Evolutionary conservation across 2,888 invertebrate species (phyloP).

Genomic region (Drosophila meridiana): DNA sequence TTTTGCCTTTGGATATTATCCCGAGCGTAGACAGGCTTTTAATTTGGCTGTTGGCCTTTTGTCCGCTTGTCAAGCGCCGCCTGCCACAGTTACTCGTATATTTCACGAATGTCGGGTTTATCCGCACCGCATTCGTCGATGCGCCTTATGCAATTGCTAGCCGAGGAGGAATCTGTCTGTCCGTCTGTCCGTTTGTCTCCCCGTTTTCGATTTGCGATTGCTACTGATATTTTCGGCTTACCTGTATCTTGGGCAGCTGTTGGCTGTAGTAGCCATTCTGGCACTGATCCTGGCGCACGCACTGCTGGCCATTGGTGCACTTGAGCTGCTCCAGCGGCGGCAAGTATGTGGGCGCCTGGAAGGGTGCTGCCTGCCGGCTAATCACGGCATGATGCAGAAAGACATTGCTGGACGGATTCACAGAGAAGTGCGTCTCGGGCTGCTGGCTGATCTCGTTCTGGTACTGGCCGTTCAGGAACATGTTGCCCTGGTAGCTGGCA

Average conservation of each 20-base stretch:
- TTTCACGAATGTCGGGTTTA: constrained; percentile 54
- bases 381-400: constrained; percentile 83
- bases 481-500: constrained; percentile 76
- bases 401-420: constrained; percentile 76
- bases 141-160: constrained; percentile 69
- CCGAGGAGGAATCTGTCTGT: constrained; percentile 1
- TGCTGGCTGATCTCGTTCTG: constrained; percentile 75
- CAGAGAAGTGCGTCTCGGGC: constrained; percentile 67
- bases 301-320: constrained; percentile 81
- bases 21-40: constrained; percentile 62
- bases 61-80: constrained; percentile 48
- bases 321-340: constrained; percentile 80
- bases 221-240: constrained; percentile 37
- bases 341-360: constrained; percentile 81
- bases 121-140: constrained; percentile 56
- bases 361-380: constrained; percentile 82
- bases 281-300: constrained; percentile 81
- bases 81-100: constrained; percentile 55
- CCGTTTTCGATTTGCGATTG: background rate
- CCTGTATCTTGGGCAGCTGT: constrained; percentile 79
- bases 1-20: constrained; percentile 41
- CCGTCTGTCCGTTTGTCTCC: background rate
- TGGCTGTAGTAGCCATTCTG: constrained; percentile 76
- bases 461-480: constrained; percentile 83
- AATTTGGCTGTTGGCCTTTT: constrained; percentile 56